Conservation (phyloP, 2,888 invertebrate genomes). For the Drosophila histrio region DNA sequence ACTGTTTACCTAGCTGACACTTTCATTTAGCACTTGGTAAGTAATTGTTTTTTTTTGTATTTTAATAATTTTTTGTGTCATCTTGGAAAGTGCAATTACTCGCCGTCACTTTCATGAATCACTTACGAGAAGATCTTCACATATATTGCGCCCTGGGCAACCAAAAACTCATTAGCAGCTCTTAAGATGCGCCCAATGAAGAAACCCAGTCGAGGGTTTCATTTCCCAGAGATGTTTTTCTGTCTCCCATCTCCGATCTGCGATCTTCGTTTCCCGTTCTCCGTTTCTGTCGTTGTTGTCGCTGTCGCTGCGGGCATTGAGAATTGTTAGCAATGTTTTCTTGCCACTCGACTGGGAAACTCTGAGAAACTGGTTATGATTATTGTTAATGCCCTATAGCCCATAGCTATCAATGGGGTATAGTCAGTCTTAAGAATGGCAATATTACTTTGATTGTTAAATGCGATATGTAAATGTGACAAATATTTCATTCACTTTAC, state of each 20-base stretch:
- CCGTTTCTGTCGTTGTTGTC: constrained; percentile 23
- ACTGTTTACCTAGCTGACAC: constrained; percentile 1
- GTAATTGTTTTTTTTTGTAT: constrained; percentile 1
- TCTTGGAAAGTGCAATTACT: constrained; percentile 50
- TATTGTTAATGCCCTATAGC: constrained; percentile 35
- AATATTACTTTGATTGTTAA: background rate
- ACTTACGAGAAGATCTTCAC: constrained; percentile 55
- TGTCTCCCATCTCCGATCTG: constrained; percentile 1
- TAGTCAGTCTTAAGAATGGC: background rate
- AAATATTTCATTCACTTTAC: background rate
- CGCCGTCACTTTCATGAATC: constrained; percentile 53
- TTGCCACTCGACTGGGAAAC: constrained; percentile 65
- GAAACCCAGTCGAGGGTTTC: constrained; percentile 22
- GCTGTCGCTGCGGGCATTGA: constrained; percentile 55
- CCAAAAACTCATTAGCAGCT: constrained; percentile 63
- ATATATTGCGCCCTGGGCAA: constrained; percentile 39
- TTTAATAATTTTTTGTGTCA: constrained; percentile 20
- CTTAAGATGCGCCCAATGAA: constrained; percentile 41
- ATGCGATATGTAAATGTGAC: background rate
- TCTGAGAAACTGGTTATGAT: constrained; percentile 68
- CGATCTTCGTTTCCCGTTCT: background rate
- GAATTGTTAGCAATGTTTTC: constrained; percentile 65
- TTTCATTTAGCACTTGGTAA: constrained; percentile 3
- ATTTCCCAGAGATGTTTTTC: constrained; percentile 20
- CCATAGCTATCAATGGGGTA: constrained; percentile 14